Conservation (phyloP, 64 coral and sea anemone genomes). For the Porites australiensis region DNA sequence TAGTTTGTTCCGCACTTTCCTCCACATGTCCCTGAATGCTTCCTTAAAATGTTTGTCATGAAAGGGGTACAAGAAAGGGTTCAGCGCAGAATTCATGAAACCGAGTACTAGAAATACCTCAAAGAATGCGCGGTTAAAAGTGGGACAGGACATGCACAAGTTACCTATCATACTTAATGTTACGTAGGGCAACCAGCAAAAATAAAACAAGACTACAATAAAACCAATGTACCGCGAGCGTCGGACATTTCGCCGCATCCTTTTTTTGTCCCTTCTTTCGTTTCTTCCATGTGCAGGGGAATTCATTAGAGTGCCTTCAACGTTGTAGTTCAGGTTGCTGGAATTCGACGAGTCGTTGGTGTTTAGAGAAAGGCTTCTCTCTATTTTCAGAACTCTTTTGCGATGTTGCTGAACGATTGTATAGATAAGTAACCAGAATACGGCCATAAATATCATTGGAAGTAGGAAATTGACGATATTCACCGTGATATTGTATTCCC, state of each 20-base stretch:
- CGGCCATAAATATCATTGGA: slow-evolving; percentile 86
- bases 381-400: slow-evolving; percentile 80
- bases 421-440: slow-evolving; percentile 87
- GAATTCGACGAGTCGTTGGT: slow-evolving; percentile 76
- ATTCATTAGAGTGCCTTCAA: slow-evolving; percentile 28
- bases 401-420: slow-evolving; percentile 82
- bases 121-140: neutral
- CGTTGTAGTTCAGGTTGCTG: slow-evolving; percentile 55
- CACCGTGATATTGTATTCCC: slow-evolving; percentile 58
- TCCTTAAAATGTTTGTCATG: slow-evolving; percentile 81
- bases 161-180: slow-evolving; percentile 11
- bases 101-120: slow-evolving; percentile 15
- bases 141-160: neutral
- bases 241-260: slow-evolving; percentile 66
- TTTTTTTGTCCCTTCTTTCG: slow-evolving; percentile 63
- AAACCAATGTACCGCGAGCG: slow-evolving; percentile 92
- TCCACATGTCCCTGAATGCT: slow-evolving; percentile 71
- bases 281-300: slow-evolving; percentile 11
- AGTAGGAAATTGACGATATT: slow-evolving; percentile 81
- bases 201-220: slow-evolving; percentile 83
- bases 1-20: neutral
- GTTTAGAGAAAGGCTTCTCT: slow-evolving; percentile 78
- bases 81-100: slow-evolving; percentile 68
- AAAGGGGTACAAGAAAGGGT: slow-evolving; percentile 69
- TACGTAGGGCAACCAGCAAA: slow-evolving; percentile 86